Evolutionary conservation across 92 coral and sea anemone genomes (phyloP).

Genomic region (Hydrozoanthus gracilis): DNA sequence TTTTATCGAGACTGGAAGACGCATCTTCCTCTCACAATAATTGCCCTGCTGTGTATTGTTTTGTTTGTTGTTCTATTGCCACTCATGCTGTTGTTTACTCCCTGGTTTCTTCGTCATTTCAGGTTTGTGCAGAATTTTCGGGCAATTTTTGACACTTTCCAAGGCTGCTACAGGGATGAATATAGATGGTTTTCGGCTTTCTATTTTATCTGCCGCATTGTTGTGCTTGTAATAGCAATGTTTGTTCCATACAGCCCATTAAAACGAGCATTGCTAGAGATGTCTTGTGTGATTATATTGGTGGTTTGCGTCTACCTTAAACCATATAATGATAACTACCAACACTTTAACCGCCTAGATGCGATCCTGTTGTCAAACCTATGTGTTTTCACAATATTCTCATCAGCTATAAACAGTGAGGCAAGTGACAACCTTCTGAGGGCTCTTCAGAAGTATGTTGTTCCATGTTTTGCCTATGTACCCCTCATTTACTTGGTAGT

Average conservation of each 20-base stretch:
- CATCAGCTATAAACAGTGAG: constrained; percentile 62
- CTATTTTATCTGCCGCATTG: constrained; percentile 87
- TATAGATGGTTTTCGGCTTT: constrained; percentile 95
- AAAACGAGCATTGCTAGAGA: constrained; percentile 79
- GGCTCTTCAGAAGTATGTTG: constrained; percentile 52
- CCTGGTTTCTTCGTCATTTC: constrained; percentile 74
- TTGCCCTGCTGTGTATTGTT: constrained; percentile 69
- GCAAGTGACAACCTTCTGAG: constrained; percentile 42
- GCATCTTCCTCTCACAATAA: constrained; percentile 80
- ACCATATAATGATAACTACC: constrained; percentile 80
- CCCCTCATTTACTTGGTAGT: constrained; percentile 77
- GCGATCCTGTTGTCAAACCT: constrained; percentile 81
- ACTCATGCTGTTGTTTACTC: constrained; percentile 71
- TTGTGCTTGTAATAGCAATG: constrained; percentile 69
- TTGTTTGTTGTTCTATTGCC: constrained; percentile 79
- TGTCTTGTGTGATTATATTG: constrained; percentile 66
- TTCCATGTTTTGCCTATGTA: constrained; percentile 65
- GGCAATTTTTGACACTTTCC: constrained; percentile 86
- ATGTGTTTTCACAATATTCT: constrained; percentile 73
- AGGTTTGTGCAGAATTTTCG: constrained; percentile 65
- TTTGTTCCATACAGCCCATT: constrained; percentile 72
- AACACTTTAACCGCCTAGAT: constrained; percentile 83
- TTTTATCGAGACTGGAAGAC: constrained; percentile 62
- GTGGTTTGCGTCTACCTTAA: constrained; percentile 72
- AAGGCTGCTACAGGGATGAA: constrained; percentile 74